Conservation (phyloP, 1,140 invertebrate genomes). For the Ceratitis capitata region DNA sequence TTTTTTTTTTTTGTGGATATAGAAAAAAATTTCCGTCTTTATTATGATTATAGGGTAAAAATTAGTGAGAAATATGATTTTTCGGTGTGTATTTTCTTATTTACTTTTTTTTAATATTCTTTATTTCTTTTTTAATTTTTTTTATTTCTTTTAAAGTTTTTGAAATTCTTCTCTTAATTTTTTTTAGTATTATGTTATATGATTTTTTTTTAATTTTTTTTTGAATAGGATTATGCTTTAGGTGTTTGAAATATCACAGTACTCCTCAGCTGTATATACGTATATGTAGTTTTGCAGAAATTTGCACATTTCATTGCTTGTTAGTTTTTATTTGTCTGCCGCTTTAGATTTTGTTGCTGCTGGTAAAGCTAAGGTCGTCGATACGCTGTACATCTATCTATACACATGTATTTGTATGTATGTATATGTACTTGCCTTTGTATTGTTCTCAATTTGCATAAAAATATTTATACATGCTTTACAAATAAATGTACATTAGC, state of each 20-base stretch:
- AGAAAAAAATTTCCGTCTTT: no score
- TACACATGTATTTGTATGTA: no score
- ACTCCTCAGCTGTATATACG: background rate
- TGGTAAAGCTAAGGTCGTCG: background rate
- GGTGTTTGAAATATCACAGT: background rate
- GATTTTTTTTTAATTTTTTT: background rate
- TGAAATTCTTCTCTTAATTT: no score
- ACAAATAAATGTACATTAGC: background rate
- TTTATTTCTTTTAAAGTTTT: background rate
- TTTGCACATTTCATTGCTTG: background rate
- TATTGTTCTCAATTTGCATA: conserved; percentile 26
- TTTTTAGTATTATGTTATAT: background rate
- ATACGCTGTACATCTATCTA: no score
- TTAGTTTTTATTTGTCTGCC: conserved; percentile 9
- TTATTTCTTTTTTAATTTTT: no score
- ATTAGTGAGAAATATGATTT: no score
- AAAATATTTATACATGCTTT: background rate
- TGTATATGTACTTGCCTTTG: no score
- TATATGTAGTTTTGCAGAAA: background rate
- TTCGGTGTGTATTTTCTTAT: no score
- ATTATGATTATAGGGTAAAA: no score
- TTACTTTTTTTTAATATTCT: no score
- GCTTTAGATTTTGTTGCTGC: background rate
- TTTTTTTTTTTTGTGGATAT: background rate
- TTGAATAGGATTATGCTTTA: background rate